Evolutionary conservation across 2,797 vertebrate genomes (phyloP).

Genomic region (Falco berigora): DNA sequence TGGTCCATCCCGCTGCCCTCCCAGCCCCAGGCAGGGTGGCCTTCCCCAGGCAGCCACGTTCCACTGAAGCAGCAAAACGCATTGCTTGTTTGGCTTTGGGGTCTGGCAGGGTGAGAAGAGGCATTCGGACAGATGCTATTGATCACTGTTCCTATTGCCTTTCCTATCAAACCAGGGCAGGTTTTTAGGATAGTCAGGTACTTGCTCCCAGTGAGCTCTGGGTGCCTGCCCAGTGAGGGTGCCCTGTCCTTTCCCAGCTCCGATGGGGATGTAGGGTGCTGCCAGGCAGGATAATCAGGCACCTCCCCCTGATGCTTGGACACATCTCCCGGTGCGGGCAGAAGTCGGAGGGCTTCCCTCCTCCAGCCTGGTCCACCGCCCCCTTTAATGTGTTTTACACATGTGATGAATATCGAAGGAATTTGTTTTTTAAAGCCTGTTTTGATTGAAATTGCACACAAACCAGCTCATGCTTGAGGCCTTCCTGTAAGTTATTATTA

Average conservation of each 20-base stretch:
- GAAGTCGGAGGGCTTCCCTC: neutral
- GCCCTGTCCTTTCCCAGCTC: neutral
- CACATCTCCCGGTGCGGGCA: neutral
- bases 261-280: fast-evolving
- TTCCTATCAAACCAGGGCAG: neutral
- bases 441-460: constrained; percentile 54
- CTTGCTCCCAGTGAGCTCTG: neutral
- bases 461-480: constrained; percentile 10
- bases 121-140: too few relatives aligned
- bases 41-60: neutral
- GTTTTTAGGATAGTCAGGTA: neutral
- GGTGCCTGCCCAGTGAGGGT: neutral
- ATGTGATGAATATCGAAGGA: constrained; percentile 22
- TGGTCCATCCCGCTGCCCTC: fast-evolving
- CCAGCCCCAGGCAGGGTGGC: neutral
- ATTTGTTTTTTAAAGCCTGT: constrained; percentile 60
- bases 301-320: neutral
- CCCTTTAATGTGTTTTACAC: constrained; percentile 43
- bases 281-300: neutral
- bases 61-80: too few relatives aligned
- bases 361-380: neutral
- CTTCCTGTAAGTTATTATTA: constrained; percentile 57
- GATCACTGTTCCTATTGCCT: neutral
- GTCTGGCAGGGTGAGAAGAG: neutral
- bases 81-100: neutral